Evolutionary conservation across 2,888 invertebrate genomes (phyloP).

Genomic region (Zelleria hepariella): DNA sequence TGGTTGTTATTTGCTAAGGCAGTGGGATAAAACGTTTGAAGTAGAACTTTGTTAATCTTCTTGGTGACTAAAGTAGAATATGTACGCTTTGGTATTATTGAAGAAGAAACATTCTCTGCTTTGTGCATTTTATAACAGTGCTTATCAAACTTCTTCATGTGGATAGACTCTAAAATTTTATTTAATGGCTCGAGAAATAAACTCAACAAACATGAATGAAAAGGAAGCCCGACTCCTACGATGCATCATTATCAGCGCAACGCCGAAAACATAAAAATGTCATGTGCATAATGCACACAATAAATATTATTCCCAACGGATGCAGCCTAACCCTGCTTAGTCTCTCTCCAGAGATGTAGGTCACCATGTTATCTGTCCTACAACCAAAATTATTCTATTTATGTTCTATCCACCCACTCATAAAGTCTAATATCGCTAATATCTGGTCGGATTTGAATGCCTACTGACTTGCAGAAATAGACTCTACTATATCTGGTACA

Average conservation of each 20-base stretch:
- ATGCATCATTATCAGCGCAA: slow-evolving; percentile 46
- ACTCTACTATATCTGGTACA: not conserved
- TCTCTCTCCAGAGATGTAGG: slow-evolving; percentile 66
- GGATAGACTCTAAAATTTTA: not conserved
- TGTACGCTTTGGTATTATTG: not conserved
- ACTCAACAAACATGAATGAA: slow-evolving; percentile 24
- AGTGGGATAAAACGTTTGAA: not conserved
- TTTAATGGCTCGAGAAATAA: not conserved
- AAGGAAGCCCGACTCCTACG: slow-evolving; percentile 30
- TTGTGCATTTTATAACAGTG: too few species aligned
- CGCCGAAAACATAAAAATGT: slow-evolving; percentile 67
- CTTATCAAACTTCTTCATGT: not conserved
- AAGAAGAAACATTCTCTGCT: not conserved
- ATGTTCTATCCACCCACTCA: slow-evolving; percentile 22
- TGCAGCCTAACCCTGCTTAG: slow-evolving; percentile 50
- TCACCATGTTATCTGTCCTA: slow-evolving; percentile 49
- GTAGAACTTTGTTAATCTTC: not conserved
- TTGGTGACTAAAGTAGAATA: not conserved
- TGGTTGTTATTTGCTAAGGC: slow-evolving; percentile 18
- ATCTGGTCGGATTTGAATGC: slow-evolving; percentile 12
- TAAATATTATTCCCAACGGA: slow-evolving; percentile 66
- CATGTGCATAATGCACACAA: slow-evolving; percentile 67
- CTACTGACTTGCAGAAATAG: slow-evolving; percentile 6
- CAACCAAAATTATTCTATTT: slow-evolving; percentile 22
- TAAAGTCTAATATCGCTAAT: slow-evolving; percentile 27